A percentile compares a stretch with the other conserved stretches of the same genome.
Evolutionary conservation across 2,113 vertebrate species (phyloP).

Genomic region (Syrmaticus mikado): DNA sequence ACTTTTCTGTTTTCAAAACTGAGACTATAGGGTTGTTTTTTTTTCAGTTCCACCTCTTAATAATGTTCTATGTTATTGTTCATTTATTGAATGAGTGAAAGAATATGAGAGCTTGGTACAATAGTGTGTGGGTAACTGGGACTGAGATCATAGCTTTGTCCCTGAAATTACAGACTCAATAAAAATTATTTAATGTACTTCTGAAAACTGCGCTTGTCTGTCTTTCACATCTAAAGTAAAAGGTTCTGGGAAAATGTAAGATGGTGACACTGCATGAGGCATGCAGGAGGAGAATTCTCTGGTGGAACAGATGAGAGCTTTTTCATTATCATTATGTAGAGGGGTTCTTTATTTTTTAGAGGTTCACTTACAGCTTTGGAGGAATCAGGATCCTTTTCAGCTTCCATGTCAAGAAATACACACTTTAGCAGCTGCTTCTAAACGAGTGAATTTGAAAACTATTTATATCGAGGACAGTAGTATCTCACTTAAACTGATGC

Average conservation of each 20-base stretch:
- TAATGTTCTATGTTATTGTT: conserved; percentile 11
- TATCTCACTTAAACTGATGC: background rate
- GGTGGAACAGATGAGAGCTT: background rate
- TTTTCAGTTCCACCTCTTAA: background rate
- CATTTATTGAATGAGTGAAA: conserved; percentile 32
- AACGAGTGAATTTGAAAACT: background rate
- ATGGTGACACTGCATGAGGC: fast-evolving
- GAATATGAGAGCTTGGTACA: background rate
- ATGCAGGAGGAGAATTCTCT: background rate
- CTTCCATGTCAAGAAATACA: background rate
- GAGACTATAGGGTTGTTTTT: background rate
- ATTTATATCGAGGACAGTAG: background rate
- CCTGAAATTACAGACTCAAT: conserved; percentile 53
- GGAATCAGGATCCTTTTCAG: background rate
- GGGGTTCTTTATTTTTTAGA: background rate
- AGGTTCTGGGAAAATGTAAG: background rate
- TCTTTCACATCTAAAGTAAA: background rate
- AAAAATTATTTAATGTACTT: conserved; percentile 69
- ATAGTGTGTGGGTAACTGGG: background rate
- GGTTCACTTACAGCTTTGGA: background rate
- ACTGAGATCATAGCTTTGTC: conserved; percentile 7
- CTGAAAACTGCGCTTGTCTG: conserved; percentile 22
- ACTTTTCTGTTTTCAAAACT: background rate
- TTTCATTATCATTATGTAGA: background rate
- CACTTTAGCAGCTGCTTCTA: background rate